Evolutionary conservation across 1,140 invertebrate species (phyloP), one percentile per base, ranked within the genome.

Genomic region (Drosophila micromelanica): DNA sequence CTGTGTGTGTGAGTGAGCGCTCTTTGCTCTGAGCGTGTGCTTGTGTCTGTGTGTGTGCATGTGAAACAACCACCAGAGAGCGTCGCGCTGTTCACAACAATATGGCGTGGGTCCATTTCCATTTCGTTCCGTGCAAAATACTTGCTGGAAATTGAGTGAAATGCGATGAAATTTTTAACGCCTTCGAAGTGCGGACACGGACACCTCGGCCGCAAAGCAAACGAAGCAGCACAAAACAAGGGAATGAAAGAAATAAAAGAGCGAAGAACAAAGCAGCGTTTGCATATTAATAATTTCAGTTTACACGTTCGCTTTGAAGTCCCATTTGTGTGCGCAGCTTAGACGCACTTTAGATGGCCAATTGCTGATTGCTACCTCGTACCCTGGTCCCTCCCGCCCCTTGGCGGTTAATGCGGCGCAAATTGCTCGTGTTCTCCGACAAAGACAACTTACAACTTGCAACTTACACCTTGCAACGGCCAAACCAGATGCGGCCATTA

Each of bases 71-170:
- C 56, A 62, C 65, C 65, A 30, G 55, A 35, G 17, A 20, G 54
- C 55, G 40, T 23, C 20, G 54, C 55, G 40, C 40, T 43, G 38
- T 43, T 23, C 5, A 35, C 32, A 76, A 75, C 75, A 86, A 86
- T 76, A 86, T 86, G 82, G 82, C 82, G 82, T 86, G 64, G 77
- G 85, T 85, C 51, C 82, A 86, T 51, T 85, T 38, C 67, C 81
- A 81, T 55, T 80, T 68, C 60, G 81, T 87, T 86, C 69, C 77
- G 48, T 49, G 46, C 35, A 9, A 15, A 52, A 3, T n/a, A 15
- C 48, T 46, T 63, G 56, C 72, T 86, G 82, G 82, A 87, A 86
- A 45, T 75, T 76, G 82, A 82, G 82, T 86, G 78, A 46, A 79
- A 76, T 60, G 11, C 62, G 52, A 30, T 20, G 48, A 15, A 52